Evolutionary conservation across 2,113 vertebrate genomes (phyloP).

Genomic region (Motacilla tschutschensis): DNA sequence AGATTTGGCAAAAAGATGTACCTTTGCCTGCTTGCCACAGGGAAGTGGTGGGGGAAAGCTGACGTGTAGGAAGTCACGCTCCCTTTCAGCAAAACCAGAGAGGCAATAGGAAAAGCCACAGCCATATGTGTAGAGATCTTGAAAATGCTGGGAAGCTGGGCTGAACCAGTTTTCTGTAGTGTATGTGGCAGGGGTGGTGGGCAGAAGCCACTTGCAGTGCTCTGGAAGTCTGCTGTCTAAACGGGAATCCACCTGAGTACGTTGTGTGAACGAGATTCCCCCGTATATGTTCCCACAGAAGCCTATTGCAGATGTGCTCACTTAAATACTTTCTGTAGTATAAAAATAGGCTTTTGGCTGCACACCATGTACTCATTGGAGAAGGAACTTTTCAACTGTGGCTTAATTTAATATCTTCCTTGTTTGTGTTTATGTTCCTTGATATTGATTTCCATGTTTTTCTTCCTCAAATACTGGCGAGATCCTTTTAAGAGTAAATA

Average conservation of each 20-base stretch:
- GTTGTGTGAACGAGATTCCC: background rate
- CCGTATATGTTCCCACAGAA: background rate
- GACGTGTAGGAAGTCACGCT: background rate
- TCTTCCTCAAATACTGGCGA: background rate
- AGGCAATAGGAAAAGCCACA: background rate
- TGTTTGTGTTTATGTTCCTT: conserved; percentile 53
- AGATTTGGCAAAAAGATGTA: background rate
- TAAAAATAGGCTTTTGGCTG: conserved; percentile 59
- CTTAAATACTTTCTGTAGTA: conserved; percentile 36
- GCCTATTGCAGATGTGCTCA: conserved; percentile 39
- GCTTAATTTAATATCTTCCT: conserved; percentile 48
- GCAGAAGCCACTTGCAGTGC: background rate
- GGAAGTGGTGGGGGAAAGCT: background rate
- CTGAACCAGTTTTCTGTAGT: background rate
- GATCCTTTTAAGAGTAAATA: background rate
- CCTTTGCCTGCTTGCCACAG: background rate
- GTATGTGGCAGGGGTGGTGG: background rate
- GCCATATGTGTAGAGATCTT: background rate
- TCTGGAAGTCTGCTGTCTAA: background rate
- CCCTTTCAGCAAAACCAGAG: background rate
- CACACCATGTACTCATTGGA: conserved; percentile 39
- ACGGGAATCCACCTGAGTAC: background rate
- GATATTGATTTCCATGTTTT: conserved; percentile 45
- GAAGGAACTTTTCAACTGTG: conserved; percentile 29
- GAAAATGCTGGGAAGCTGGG: background rate